Evolutionary conservation across 2,888 invertebrate species (phyloP), one percentile per base, ranked within the genome.

Genomic region (Dorcus hopei): DNA sequence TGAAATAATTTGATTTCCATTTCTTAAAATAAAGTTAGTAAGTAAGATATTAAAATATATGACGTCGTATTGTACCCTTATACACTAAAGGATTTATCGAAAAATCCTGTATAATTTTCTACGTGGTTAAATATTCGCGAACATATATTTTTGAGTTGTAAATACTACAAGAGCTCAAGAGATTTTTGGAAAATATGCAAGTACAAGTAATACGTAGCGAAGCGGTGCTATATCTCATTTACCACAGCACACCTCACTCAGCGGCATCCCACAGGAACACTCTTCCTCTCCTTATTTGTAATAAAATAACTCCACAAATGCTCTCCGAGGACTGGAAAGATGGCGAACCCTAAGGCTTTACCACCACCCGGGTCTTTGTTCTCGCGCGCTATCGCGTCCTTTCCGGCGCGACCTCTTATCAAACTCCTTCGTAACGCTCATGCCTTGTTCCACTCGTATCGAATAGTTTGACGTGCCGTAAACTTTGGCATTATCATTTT

Each of bases 281-380:
- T 77, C 76, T 75, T 74, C 74, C 72, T 73, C 76, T 76, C 77
- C 78, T 78, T 78, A 78, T 77, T 77, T 77, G 77, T 78, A 78
- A 78, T 78, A 78, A 78, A 78, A 77, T 78, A 77, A 78, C 76
- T 76, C 77, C 75, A 69, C 76, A 77, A 77, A 77, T 71, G 76
- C 75, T 78, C 78, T 76, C 77, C 65, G 67, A 75, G 76, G 77
- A 77, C 70, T 68, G 68, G 69, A 74, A 75, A 76, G 75, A 76
- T 76, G 76, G 74, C 74, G 71, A 69, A 70, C 70, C 74, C 74
- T 65, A 62, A 66, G 70, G 74, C 72, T 66, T 68, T 65, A 62
- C 67, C 65, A 63, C 65, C 67, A 67, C 70, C 67, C 66, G 66
- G 64, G 70, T 72, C 72, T 72, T 72, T 73, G 66, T 67, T 67